Evolutionary conservation across 2,113 vertebrate species (phyloP), one percentile per base, ranked within the genome.

Genomic region (Nansenia antarctica): DNA sequence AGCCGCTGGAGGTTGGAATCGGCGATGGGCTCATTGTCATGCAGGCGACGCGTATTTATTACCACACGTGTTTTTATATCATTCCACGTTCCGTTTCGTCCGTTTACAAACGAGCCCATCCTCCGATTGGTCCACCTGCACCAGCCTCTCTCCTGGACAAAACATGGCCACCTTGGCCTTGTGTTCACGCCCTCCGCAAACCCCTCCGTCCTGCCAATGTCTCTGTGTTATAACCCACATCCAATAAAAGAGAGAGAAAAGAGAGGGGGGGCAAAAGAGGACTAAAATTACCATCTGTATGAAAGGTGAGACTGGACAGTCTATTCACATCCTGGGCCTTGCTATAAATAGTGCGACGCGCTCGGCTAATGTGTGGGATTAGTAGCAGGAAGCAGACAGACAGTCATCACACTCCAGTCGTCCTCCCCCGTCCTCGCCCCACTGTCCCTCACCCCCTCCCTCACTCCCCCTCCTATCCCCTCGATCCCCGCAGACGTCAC

Each of bases 281-380:
- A 88, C 83, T 90, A 86, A 86, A 88, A 89, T 92, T 89, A 90
- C 89, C 58, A 30, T 82, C 84, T 77, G 72, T 83, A 90, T 91
- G 90, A 90, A 92, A 91, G 87, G 86, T 91, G 89, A 93, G 88
- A 90, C 88, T 80, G 81, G 78, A 85, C 84, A 79, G 85, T 73
- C 87, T 89, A 87, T 90, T 87, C 89, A 88, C 90, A 91, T 93
- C 90, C 90, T 92, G 88, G 79, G 73, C 60, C 7, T 49, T 45
- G 76, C 88, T 91, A 92, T 88, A 90, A 90, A 93, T 93, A 93
- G 86, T 71, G 73, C 12, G 78, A 74, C 72, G 64, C 66, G 80
- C 80, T 83, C 71, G 72, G 77, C 86, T 92, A 90, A 92, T 92
- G 89, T 86, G 88, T 82, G 85, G 87, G 88, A 88, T 91, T 86